Conservation (phyloP, 2,797 vertebrate genomes). For the Crocidura indochinensis region DNA sequence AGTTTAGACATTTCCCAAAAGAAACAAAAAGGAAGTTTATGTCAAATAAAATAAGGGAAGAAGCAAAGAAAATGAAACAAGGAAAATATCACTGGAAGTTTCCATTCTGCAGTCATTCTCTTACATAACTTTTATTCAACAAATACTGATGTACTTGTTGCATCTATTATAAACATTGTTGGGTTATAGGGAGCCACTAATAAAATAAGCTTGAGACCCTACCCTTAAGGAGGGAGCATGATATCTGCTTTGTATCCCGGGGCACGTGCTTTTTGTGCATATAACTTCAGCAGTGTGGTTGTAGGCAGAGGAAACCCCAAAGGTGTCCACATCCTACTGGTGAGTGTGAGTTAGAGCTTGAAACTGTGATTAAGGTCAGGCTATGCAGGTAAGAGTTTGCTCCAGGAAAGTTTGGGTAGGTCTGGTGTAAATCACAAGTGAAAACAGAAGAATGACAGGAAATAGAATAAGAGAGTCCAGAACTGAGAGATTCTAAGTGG, state of each 20-base stretch:
- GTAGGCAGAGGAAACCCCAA: neutral
- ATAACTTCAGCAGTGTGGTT: neutral
- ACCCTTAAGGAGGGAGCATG: neutral
- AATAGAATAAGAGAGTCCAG: neutral
- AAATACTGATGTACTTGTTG: neutral
- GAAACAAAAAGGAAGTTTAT: conserved; percentile 16
- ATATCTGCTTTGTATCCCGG: neutral
- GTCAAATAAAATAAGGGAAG: neutral
- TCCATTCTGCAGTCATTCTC: neutral
- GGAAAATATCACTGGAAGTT: neutral
- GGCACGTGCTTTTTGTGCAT: neutral
- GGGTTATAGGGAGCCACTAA: neutral
- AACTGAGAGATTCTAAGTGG: neutral
- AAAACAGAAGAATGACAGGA: neutral
- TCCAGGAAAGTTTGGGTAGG: neutral
- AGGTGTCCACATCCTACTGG: neutral
- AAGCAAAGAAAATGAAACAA: neutral
- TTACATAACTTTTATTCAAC: neutral
- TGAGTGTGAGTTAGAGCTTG: no score
- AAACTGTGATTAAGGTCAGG: no score
- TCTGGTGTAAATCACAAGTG: neutral
- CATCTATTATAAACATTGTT: no score
- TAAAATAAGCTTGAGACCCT: neutral
- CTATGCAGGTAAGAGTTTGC: no score
- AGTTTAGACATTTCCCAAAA: conserved; percentile 22